phyloP scores from a whole-genome alignment of 2,888 invertebrate species.

The Pilophorus perplexus region DNA sequence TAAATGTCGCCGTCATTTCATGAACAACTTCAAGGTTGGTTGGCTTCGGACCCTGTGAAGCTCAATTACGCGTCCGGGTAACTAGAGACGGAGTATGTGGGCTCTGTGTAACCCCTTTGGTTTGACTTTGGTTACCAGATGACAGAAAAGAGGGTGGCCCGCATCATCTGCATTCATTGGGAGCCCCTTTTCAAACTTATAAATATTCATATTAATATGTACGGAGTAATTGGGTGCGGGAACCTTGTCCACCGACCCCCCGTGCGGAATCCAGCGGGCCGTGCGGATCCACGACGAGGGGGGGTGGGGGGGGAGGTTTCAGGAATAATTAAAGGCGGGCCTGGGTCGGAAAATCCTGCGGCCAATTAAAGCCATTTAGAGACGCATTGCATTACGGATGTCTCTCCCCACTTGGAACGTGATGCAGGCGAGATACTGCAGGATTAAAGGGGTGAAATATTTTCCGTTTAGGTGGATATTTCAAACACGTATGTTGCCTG shows the following conservation, averaged over 20 bases:
- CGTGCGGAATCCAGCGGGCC: neutral
- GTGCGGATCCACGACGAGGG: neutral
- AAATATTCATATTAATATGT: slow-evolving; percentile 33
- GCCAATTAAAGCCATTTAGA: slow-evolving; percentile 18
- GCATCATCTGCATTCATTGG: slow-evolving; percentile 37
- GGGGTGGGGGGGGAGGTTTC: neutral
- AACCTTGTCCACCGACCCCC: slow-evolving; percentile 23
- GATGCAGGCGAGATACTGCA: no score
- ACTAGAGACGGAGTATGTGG: slow-evolving; percentile 12
- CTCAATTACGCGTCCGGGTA: slow-evolving; percentile 4
- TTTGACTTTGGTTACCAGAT: slow-evolving; percentile 33
- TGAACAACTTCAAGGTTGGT: slow-evolving; percentile 23
- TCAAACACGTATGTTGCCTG: no score
- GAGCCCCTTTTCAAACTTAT: slow-evolving; percentile 8
- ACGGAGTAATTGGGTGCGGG: slow-evolving; percentile 34
- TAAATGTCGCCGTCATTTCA: no score
- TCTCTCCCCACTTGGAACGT: no score
- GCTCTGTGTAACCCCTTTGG: slow-evolving; percentile 27
- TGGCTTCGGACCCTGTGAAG: neutral
- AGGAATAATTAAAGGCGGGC: slow-evolving; percentile 9
- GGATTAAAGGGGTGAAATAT: no score
- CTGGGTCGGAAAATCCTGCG: slow-evolving; percentile 6
- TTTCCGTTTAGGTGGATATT: no score
- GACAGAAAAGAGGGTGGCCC: slow-evolving; percentile 24
- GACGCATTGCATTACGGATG: no score